Evolutionary conservation across 2,113 vertebrate species (phyloP).

Genomic region (Ploceus nigricollis): DNA sequence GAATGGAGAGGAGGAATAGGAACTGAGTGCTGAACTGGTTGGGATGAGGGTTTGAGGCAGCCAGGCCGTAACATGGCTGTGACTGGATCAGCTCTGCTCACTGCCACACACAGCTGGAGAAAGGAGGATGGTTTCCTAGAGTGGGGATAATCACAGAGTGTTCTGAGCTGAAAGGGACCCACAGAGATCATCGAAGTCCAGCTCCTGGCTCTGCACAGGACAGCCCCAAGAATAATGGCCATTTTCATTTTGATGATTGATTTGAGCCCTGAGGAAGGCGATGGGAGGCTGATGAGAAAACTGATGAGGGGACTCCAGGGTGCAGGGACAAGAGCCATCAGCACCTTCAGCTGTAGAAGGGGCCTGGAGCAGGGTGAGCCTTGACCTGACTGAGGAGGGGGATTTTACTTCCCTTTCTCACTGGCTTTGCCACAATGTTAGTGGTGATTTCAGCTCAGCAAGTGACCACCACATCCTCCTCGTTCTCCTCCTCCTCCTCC

Average conservation of each 20-base stretch:
- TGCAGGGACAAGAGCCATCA: not conserved
- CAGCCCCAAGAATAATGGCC: not conserved
- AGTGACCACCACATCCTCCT: conserved; percentile 46
- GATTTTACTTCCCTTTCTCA: not conserved
- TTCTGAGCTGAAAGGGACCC: not conserved
- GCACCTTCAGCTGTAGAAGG: not conserved
- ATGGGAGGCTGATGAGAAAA: not conserved
- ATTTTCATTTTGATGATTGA: not conserved
- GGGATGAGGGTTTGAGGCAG: not conserved
- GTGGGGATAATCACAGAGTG: not conserved
- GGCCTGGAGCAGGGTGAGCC: not conserved
- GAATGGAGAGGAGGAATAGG: not conserved
- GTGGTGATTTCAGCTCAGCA: conserved; percentile 70
- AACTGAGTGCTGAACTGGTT: fast-evolving
- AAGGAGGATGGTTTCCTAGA: not conserved
- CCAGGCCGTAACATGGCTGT: not conserved
- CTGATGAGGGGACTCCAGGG: not conserved
- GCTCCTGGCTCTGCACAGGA: not conserved
- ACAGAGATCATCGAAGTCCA: not conserved
- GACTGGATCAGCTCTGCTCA: not conserved
- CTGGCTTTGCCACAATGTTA: conserved; percentile 24
- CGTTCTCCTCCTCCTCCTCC: conserved; percentile 24
- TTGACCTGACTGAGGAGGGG: not conserved
- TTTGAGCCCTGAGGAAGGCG: not conserved
- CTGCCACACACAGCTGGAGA: fast-evolving